A percentile compares a stretch with the other conserved stretches of the same genome.
Evolutionary conservation across 2,888 invertebrate genomes (phyloP).

Genomic region (Plagiodera versicolora): DNA sequence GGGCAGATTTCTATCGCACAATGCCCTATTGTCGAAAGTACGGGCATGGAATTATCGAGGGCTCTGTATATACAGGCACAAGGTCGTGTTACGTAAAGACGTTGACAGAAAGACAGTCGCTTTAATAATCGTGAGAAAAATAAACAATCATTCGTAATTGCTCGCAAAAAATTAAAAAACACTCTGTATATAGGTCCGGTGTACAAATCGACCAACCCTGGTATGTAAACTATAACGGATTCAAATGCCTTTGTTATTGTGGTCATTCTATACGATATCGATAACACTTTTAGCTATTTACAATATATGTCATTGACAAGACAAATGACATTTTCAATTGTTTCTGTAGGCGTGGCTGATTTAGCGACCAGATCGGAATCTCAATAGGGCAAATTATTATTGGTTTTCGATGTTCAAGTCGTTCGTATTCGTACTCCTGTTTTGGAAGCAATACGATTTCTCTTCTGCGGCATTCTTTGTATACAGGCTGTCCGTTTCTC

Average conservation of each 20-base stretch:
- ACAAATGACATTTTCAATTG: not conserved
- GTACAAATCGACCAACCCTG: not conserved
- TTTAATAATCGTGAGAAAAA: no score
- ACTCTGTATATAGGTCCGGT: no score
- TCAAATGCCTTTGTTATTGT: not conserved
- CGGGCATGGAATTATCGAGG: constrained; percentile 35
- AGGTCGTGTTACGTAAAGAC: constrained; percentile 29
- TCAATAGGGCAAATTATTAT: not conserved
- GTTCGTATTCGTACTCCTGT: not conserved
- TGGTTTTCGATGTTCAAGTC: not conserved
- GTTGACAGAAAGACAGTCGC: no score
- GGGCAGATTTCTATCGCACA: constrained; percentile 27
- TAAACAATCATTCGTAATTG: no score
- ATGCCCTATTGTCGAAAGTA: constrained; percentile 38
- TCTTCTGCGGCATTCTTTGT: constrained; percentile 6
- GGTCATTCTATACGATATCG: not conserved
- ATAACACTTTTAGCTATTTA: not conserved
- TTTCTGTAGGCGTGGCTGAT: not conserved
- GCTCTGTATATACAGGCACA: constrained; percentile 32
- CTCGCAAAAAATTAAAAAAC: no score
- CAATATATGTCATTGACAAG: not conserved
- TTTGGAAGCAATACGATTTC: not conserved
- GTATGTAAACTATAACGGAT: not conserved
- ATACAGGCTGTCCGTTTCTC: no score
- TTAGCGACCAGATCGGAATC: not conserved